These are phyloP conservation scores for Drosophila albomicans DNA, from an alignment of 1,140 invertebrate species.

Conservation along the genomic window DNA sequence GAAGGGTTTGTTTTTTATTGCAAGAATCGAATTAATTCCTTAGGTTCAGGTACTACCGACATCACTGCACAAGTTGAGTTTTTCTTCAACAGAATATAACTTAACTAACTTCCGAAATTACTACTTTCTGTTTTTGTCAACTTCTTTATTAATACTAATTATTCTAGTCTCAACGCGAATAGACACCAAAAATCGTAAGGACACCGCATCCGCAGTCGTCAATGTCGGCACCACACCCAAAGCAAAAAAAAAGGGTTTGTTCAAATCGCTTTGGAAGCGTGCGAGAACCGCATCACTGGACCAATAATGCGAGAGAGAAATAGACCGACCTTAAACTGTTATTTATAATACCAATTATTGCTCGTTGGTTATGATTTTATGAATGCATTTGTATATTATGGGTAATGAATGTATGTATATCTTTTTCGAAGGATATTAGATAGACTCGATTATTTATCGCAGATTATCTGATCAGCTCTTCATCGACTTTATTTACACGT, in stretches of 20 bases:
- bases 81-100: background rate
- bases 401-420: constrained; percentile 17
- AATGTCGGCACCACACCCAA: constrained; percentile 76
- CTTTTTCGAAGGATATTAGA: constrained; percentile 1
- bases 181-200: constrained; percentile 58
- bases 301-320: constrained; percentile 86
- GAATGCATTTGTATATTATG: constrained; percentile 44
- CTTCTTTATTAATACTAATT: constrained; percentile 26
- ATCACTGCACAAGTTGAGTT: too few species aligned
- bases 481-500: constrained; percentile 23
- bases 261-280: constrained; percentile 93
- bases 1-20: too few species aligned
- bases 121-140: too few species aligned
- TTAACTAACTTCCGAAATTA: background rate
- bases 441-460: constrained; percentile 6
- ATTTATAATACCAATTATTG: constrained; percentile 12
- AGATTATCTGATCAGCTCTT: constrained; percentile 32
- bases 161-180: constrained; percentile 85
- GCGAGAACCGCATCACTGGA: constrained; percentile 93
- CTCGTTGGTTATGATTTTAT: constrained; percentile 36
- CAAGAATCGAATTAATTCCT: too few species aligned
- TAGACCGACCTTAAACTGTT: constrained; percentile 1
- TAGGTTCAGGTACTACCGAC: too few species aligned
- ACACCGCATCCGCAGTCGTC: constrained; percentile 46
- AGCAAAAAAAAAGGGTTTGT: constrained; percentile 92